These are phyloP conservation scores for Laticauda laticaudata DNA, from an alignment of 2,113 vertebrate species.

Conservation along the genomic window DNA sequence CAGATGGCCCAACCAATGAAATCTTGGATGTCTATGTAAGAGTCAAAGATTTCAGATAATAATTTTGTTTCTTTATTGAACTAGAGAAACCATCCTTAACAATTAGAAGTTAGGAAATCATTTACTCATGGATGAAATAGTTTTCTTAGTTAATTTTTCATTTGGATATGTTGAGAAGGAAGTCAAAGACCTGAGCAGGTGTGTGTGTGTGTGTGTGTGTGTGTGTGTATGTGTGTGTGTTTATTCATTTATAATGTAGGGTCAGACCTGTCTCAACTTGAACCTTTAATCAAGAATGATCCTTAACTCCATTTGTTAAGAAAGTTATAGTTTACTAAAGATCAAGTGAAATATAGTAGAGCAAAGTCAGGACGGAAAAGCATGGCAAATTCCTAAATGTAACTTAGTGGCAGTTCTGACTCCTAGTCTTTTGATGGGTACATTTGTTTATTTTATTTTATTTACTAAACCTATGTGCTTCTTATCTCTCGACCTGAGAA, in stretches of 20 bases:
- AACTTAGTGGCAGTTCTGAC: not conserved
- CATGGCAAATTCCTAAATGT: not conserved
- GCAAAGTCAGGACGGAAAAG: not conserved
- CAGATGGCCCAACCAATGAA: conserved; percentile 93
- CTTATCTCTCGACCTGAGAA: not conserved
- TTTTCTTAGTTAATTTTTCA: not conserved
- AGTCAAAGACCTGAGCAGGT: not conserved
- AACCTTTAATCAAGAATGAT: not conserved
- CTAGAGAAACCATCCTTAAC: not conserved
- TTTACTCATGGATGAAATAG: no score
- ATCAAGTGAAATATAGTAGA: not conserved
- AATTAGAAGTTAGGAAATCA: not conserved
- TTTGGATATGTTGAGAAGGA: not conserved
- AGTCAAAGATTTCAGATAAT: conserved; percentile 23
- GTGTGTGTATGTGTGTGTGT: not conserved
- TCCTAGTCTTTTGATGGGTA: not conserved
- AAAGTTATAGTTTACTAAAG: not conserved
- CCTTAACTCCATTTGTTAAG: not conserved
- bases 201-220: not conserved
- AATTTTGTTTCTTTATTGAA: not conserved
- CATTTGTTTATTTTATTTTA: not conserved
- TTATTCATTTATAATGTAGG: not conserved
- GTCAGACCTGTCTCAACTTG: not conserved
- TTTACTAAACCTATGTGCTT: not conserved
- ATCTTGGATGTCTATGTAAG: conserved; percentile 94